phyloP scores from a whole-genome alignment of 1,140 invertebrate genomes.

The Hesperophylax magnus region DNA sequence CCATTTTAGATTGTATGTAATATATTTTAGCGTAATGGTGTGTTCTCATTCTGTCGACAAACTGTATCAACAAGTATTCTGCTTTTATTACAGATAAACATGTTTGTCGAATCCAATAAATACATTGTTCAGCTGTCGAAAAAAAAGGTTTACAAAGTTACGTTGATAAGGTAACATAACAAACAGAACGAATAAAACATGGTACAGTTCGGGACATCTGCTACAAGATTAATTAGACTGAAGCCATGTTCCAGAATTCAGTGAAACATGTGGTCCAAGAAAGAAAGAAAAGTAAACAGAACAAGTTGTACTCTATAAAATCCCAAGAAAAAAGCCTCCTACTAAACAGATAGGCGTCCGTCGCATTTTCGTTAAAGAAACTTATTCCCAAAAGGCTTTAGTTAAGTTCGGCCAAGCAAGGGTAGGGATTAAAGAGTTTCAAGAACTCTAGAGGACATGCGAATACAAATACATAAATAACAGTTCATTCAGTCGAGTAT shows the following conservation, averaged over 20 bases:
- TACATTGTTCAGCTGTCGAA: too few species aligned
- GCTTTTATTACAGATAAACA: too few species aligned
- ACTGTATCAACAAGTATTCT: too few species aligned
- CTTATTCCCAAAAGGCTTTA: conserved; percentile 12
- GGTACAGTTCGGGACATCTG: neutral
- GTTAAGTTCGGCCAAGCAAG: neutral
- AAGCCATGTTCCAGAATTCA: neutral
- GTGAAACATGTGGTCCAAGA: neutral
- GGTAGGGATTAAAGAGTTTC: neutral
- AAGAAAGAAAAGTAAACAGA: conserved; percentile 8
- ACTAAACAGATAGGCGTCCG: neutral
- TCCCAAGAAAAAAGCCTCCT: neutral
- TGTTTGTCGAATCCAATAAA: too few species aligned
- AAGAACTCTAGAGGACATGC: too few species aligned
- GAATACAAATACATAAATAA: too few species aligned
- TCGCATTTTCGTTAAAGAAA: neutral
- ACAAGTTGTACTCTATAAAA: conserved; percentile 14
- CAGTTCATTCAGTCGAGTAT: too few species aligned
- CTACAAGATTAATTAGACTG: conserved; percentile 4
- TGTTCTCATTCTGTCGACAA: too few species aligned
- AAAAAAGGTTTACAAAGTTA: too few species aligned
- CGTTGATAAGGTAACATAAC: neutral
- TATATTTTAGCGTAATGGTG: too few species aligned
- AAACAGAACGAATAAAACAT: neutral
- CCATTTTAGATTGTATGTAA: too few species aligned